These are phyloP conservation scores for Dryas iulia DNA, from an alignment of 1,140 invertebrate genomes.

Conservation along the genomic window DNA sequence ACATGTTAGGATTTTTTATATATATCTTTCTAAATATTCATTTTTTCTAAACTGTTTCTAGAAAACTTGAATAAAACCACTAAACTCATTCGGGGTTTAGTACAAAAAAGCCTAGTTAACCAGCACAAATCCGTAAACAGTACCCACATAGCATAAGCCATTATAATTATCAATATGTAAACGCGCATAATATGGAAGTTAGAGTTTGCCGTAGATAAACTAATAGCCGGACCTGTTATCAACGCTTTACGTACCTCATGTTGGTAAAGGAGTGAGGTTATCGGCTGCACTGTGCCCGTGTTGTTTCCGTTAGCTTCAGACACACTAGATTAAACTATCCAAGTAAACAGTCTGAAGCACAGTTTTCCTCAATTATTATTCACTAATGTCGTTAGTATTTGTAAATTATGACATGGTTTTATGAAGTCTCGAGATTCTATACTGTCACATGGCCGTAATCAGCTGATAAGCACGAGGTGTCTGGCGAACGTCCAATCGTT, in stretches of 20 bases:
- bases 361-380: slow-evolving; percentile 19
- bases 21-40: too few relatives aligned
- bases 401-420: background rate
- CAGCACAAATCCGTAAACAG: background rate
- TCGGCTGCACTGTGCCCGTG: slow-evolving; percentile 17
- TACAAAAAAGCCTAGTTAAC: too few relatives aligned
- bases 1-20: too few relatives aligned
- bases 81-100: too few relatives aligned
- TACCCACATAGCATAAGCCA: background rate
- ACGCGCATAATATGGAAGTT: slow-evolving; percentile 19
- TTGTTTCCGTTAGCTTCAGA: slow-evolving; percentile 16
- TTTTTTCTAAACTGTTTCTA: too few relatives aligned
- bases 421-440: background rate
- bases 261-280: slow-evolving; percentile 30
- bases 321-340: slow-evolving; percentile 27
- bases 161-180: slow-evolving; percentile 20
- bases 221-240: slow-evolving; percentile 23
- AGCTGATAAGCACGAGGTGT: slow-evolving; percentile 44
- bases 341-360: background rate
- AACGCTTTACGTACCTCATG: slow-evolving; percentile 28
- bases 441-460: slow-evolving; percentile 52
- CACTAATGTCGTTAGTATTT: background rate
- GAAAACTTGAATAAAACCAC: too few relatives aligned
- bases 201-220: slow-evolving; percentile 29
- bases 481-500: slow-evolving; percentile 49